These are phyloP conservation scores for Diogma glabrata DNA, from an alignment of 2,888 invertebrate species.

Conservation along the genomic window DNA sequence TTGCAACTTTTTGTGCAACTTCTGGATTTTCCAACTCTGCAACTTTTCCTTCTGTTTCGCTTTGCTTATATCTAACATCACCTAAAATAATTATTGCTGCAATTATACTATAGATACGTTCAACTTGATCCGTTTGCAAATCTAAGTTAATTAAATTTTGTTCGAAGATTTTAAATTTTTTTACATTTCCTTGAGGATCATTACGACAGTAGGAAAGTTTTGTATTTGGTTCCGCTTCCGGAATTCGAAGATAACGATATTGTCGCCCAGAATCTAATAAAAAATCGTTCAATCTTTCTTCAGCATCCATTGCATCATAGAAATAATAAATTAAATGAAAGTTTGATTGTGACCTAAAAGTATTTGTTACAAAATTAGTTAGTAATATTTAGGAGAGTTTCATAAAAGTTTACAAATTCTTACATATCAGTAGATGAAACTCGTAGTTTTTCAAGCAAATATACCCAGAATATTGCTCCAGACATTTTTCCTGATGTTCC, in stretches of 20 bases:
- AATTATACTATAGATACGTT: constrained; percentile 55
- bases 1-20: constrained; percentile 58
- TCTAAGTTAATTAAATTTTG: constrained; percentile 53
- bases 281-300: constrained; percentile 53
- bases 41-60: constrained; percentile 43
- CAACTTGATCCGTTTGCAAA: constrained; percentile 57
- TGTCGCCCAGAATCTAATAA: constrained; percentile 53
- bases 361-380: no score
- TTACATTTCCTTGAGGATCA: constrained; percentile 50
- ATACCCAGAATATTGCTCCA: constrained; percentile 76
- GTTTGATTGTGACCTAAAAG: constrained; percentile 67
- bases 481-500: constrained; percentile 75
- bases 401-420: constrained; percentile 23
- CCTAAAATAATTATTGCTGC: constrained; percentile 69
- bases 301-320: constrained; percentile 68
- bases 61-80: constrained; percentile 63
- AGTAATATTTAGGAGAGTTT: background rate
- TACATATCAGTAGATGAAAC: constrained; percentile 69
- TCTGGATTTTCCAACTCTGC: constrained; percentile 64
- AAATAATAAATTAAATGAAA: constrained; percentile 85
- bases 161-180: constrained; percentile 50
- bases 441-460: constrained; percentile 80
- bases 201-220: constrained; percentile 51
- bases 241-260: constrained; percentile 62
- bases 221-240: constrained; percentile 41